Percentiles rank a stretch among this genome's conserved stretches.
Conservation (phyloP, 1,140 invertebrate species). For the Choristoneura fumiferana region DNA sequence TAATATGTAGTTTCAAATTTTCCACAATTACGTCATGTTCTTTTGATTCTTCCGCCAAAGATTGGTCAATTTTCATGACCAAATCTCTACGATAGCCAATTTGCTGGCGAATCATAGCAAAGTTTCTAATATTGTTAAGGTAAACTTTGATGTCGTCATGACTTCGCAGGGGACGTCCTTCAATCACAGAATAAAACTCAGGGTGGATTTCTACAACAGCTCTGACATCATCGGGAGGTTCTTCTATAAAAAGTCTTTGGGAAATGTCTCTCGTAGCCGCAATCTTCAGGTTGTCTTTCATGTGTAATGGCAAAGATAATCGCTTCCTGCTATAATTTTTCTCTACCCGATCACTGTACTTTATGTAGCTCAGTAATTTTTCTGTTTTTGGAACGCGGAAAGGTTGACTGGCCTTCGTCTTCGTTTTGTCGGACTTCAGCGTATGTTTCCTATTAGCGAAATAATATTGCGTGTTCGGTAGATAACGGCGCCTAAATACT, state of each 20-base stretch:
- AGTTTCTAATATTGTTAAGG: slow-evolving; percentile 77
- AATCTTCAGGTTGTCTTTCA: slow-evolving; percentile 64
- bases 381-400: slow-evolving; percentile 58
- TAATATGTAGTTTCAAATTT: slow-evolving; percentile 77
- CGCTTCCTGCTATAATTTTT: slow-evolving; percentile 45
- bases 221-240: slow-evolving; percentile 62
- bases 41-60: slow-evolving; percentile 77
- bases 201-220: slow-evolving; percentile 82
- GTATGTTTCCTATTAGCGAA: slow-evolving; percentile 63
- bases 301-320: slow-evolving; percentile 50
- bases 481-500: slow-evolving; percentile 64
- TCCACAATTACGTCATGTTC: slow-evolving; percentile 77
- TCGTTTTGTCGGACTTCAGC: slow-evolving; percentile 28
- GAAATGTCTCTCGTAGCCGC: slow-evolving; percentile 66
- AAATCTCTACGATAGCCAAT: slow-evolving; percentile 81
- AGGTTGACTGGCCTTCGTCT: slow-evolving; percentile 36
- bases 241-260: slow-evolving; percentile 61
- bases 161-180: slow-evolving; percentile 78
- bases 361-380: slow-evolving; percentile 69
- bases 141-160: slow-evolving; percentile 80
- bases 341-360: slow-evolving; percentile 65
- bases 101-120: slow-evolving; percentile 79
- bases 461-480: slow-evolving; percentile 66
- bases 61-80: slow-evolving; percentile 80
- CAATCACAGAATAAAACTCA: slow-evolving; percentile 81